Percentiles rank a stretch among this genome's conserved stretches.
Evolutionary conservation across 2,888 invertebrate species (phyloP).

Genomic region (Caenorhabditis angaria): DNA sequence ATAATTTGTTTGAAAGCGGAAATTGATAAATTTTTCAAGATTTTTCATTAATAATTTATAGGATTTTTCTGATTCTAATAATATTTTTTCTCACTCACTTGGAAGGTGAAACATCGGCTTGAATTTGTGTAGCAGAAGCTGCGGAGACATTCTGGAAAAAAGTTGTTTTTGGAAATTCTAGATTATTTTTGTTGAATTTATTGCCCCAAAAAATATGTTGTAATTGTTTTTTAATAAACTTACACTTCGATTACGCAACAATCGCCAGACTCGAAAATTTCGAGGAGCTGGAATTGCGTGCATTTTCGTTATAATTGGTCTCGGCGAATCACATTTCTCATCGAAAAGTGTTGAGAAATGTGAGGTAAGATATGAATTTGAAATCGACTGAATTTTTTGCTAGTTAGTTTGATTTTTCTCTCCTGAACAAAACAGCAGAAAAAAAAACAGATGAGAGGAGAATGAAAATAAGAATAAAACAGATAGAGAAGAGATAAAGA

Average conservation of each 20-base stretch:
- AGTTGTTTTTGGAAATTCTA: not conserved
- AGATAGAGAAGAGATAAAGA: constrained; percentile 39
- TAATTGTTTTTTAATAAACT: constrained; percentile 9
- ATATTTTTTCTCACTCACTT: constrained; percentile 27
- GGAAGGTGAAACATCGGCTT: constrained; percentile 47
- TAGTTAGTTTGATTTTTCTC: not conserved
- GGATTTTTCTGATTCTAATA: too few species aligned
- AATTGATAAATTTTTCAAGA: too few species aligned
- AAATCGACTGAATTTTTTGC: constrained; percentile 37
- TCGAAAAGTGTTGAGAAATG: not conserved
- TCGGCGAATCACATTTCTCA: constrained; percentile 44
- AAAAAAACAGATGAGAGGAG: constrained; percentile 5
- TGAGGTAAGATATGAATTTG: not conserved
- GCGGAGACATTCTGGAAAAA: constrained; percentile 45
- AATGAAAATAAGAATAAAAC: constrained; percentile 26
- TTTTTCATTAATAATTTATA: too few species aligned
- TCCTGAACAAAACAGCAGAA: not conserved
- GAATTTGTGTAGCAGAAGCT: constrained; percentile 46
- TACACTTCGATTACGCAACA: constrained; percentile 44
- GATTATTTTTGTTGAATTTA: not conserved
- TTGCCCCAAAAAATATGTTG: not conserved
- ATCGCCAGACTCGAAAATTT: constrained; percentile 47
- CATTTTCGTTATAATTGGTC: too few species aligned
- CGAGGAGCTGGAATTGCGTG: constrained; percentile 37
- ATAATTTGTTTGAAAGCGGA: too few species aligned